A percentile compares a stretch with the other conserved stretches of the same genome.
These are phyloP conservation scores for Noctua janthe DNA, from an alignment of 2,888 invertebrate genomes.

Conservation along the genomic window DNA sequence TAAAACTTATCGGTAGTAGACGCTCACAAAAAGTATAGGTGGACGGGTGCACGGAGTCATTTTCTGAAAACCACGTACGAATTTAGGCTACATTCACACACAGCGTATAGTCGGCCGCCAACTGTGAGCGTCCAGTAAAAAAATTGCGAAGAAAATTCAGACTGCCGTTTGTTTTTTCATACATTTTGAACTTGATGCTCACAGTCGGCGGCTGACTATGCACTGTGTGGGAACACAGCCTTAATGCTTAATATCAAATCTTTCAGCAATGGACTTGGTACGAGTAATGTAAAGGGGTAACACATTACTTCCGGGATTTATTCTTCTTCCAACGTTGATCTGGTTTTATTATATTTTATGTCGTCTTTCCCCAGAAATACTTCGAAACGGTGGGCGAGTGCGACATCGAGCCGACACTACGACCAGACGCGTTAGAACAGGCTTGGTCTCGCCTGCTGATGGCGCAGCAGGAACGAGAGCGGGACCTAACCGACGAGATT, in stretches of 20 bases:
- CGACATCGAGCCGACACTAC: conserved; percentile 96
- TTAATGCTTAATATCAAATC: neutral
- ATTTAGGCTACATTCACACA: too few relatives aligned
- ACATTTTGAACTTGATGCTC: too few relatives aligned
- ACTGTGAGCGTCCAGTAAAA: too few relatives aligned
- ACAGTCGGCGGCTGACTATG: too few relatives aligned
- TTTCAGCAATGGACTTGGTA: neutral
- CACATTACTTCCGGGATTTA: neutral
- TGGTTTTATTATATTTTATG: neutral
- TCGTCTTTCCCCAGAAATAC: conserved; percentile 91
- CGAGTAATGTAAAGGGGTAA: neutral
- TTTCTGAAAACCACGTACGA: neutral
- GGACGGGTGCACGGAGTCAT: neutral
- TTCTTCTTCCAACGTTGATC: neutral
- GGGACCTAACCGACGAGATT: conserved; percentile 97
- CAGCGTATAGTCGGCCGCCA: too few relatives aligned
- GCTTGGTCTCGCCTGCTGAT: conserved; percentile 97
- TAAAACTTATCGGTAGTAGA: neutral
- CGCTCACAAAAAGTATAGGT: neutral
- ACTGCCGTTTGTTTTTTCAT: too few relatives aligned
- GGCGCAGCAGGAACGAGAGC: conserved; percentile 97
- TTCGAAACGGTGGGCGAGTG: conserved; percentile 96
- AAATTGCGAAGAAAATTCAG: too few relatives aligned
- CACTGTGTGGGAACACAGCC: too few relatives aligned
- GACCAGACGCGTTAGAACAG: conserved; percentile 96